Evolutionary conservation across 1,140 invertebrate genomes (phyloP).

Genomic region (Tetranychus cinnabarinus): DNA sequence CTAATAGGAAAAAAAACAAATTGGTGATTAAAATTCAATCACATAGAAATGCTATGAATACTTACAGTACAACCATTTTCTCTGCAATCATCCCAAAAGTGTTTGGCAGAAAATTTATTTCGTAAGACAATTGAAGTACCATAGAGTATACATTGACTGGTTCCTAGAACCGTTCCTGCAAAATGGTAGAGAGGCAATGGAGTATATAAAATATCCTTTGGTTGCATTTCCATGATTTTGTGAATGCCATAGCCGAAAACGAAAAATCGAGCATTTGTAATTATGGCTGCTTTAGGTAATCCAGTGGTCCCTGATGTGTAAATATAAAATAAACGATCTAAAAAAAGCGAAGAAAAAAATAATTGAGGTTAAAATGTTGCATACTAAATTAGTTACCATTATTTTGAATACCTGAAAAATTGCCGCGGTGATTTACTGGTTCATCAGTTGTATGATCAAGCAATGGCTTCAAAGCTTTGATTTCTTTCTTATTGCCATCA

Average conservation of each 20-base stretch:
- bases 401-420: too few relatives aligned
- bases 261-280: slow-evolving; percentile 21
- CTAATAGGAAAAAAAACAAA: slow-evolving; percentile 49
- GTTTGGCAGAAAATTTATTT: slow-evolving; percentile 31
- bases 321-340: slow-evolving; percentile 35
- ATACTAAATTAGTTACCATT: not conserved
- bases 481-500: too few relatives aligned
- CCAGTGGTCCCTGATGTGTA: slow-evolving; percentile 83
- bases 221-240: slow-evolving; percentile 27
- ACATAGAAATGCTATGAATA: slow-evolving; percentile 19
- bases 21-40: not conserved
- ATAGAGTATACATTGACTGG: slow-evolving; percentile 24
- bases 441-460: too few relatives aligned
- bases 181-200: slow-evolving; percentile 47
- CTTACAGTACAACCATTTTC: slow-evolving; percentile 38
- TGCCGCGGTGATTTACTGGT: too few relatives aligned
- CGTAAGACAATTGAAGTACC: slow-evolving; percentile 27
- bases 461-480: too few relatives aligned
- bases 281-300: slow-evolving; percentile 59
- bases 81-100: slow-evolving; percentile 39
- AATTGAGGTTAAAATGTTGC: not conserved
- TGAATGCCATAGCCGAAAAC: slow-evolving; percentile 6
- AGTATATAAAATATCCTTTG: slow-evolving; percentile 31
- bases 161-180: slow-evolving; percentile 27
- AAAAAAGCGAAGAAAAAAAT: not conserved